phyloP scores from a whole-genome alignment of 1,140 invertebrate species.

The Sitodiplosis mosellana region DNA sequence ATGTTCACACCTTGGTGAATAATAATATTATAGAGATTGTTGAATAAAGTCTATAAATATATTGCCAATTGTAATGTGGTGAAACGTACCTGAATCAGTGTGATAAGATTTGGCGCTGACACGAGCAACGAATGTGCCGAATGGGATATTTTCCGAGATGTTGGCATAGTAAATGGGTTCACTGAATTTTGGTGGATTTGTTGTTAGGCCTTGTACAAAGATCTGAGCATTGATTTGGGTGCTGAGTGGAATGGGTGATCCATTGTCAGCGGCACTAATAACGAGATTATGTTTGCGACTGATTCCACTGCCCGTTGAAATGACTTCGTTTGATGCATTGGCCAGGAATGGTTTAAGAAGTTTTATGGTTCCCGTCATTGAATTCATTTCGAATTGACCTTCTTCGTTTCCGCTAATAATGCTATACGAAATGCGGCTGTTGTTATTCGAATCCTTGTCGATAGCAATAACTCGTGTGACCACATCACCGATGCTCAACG shows the following conservation, averaged over 20 bases:
- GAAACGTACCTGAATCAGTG: slow-evolving; percentile 8
- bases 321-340: slow-evolving; percentile 7
- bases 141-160: slow-evolving; percentile 58
- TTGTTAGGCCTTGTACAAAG: slow-evolving; percentile 50
- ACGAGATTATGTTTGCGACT: slow-evolving; percentile 43
- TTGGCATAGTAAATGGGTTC: slow-evolving; percentile 53
- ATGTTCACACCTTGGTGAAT: too few relatives aligned
- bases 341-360: slow-evolving; percentile 44
- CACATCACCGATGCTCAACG: slow-evolving; percentile 34
- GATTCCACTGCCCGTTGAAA: background rate
- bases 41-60: too few relatives aligned
- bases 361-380: slow-evolving; percentile 54
- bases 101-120: slow-evolving; percentile 55
- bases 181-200: slow-evolving; percentile 63
- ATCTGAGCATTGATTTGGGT: slow-evolving; percentile 41
- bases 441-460: slow-evolving; percentile 69
- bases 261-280: slow-evolving; percentile 68
- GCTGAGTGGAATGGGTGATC: slow-evolving; percentile 43
- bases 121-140: slow-evolving; percentile 58
- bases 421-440: slow-evolving; percentile 69
- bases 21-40: too few relatives aligned
- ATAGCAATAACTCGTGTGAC: slow-evolving; percentile 64
- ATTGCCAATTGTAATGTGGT: too few relatives aligned
- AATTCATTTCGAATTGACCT: slow-evolving; percentile 57
- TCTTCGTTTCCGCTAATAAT: slow-evolving; percentile 68